Conservation (phyloP, 2,797 vertebrate genomes). For the Coregonus suidteri region DNA sequence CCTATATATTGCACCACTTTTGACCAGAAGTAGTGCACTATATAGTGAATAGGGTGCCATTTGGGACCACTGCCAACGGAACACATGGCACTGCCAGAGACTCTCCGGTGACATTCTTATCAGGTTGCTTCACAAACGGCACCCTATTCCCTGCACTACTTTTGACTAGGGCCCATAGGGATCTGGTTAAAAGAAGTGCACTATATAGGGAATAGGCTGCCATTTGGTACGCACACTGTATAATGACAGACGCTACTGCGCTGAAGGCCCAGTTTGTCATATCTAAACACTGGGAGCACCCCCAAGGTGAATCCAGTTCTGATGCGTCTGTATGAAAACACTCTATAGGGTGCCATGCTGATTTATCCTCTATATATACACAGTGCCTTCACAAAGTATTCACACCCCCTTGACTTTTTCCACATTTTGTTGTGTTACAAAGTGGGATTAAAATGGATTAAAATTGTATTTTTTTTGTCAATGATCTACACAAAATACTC, state of each 20-base stretch:
- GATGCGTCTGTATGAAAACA: no score
- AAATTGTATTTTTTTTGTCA: no score
- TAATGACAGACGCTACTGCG: neutral
- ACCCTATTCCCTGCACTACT: neutral
- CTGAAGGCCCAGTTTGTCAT: neutral
- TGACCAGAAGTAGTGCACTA: neutral
- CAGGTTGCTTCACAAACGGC: neutral
- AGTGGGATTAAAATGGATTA: no score
- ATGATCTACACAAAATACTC: no score
- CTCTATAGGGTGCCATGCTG: no score
- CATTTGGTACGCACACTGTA: neutral
- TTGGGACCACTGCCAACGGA: slow-evolving; percentile 6
- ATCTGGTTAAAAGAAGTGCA: neutral
- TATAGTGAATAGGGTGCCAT: neutral
- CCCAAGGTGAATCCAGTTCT: neutral
- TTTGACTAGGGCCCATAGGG: neutral
- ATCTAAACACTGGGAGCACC: neutral
- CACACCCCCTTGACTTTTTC: no score
- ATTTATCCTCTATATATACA: no score
- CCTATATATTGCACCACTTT: neutral
- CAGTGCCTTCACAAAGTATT: no score
- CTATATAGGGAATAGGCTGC: neutral
- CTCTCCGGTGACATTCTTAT: slow-evolving; percentile 14
- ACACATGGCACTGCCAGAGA: slow-evolving; percentile 8
- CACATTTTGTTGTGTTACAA: no score